Base-by-base conservation (phyloP, 2,888 invertebrate genomes). In the Priocnemis perturbator region DNA sequence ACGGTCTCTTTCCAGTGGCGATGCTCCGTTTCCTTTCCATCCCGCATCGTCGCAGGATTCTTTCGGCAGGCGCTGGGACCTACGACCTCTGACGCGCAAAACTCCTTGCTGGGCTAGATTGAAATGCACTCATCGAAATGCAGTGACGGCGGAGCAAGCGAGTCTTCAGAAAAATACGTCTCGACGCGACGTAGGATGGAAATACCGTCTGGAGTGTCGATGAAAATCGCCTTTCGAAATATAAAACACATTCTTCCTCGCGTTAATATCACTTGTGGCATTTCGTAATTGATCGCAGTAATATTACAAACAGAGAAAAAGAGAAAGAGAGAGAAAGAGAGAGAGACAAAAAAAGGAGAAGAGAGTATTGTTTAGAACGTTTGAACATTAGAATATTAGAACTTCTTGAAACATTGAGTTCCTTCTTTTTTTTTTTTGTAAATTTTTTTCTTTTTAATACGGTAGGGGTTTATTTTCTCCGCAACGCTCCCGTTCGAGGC, bases 81-180 rank as follows among this genome's bases (percentile, higher is more conserved):
- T 11, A 37, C 2, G 14, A 37, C 37, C 14, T 37, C 26, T 7
- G 26, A 26, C 26, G 26, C 21, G 20, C n/a, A 37, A 20, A 19
- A 11, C 17, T 17, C 0, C 17, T 56, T 58, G 67, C 19, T 47
- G 15, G 59, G 53, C 55, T 60, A 60, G 63, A 58, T 57, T 55
- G 37, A 73, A 78, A 76, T 76, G 69, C 69, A 17, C 56, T 67
- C 17, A 37, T 60, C 37, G 55, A 73, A 67, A 71, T 71, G 64
- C 70, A 73, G n/a, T n/a, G n/a, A 67, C 45, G 45, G 19, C 58
- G 50, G 50, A 57, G 59, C 57, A 23, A 55, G 47, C 45, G 47
- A 60, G 60, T 48, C 52, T 37, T 23, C 20, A 52, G 60, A 55
- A 62, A 48, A 56, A 23, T n/a, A 64, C 45, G 47, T 37, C 37